phyloP scores from a whole-genome alignment of 2,888 invertebrate species.

The Luperina testacea region DNA sequence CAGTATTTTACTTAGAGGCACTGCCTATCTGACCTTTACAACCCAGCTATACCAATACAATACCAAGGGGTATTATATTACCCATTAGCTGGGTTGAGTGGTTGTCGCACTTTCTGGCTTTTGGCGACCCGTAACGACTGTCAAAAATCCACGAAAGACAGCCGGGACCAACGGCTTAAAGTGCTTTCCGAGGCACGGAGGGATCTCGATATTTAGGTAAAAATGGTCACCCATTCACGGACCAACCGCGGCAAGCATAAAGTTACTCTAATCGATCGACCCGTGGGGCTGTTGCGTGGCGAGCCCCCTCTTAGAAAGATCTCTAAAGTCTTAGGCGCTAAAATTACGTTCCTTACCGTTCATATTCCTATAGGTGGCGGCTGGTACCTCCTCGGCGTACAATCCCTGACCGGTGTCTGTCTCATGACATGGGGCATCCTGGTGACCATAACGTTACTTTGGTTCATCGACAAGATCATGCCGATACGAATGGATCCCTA shows the following conservation, averaged over 20 bases:
- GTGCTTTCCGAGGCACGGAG: not conserved
- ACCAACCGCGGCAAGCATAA: not conserved
- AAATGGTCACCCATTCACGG: no score
- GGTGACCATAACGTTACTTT: conserved; percentile 93
- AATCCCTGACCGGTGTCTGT: conserved; percentile 93
- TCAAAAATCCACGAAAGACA: not conserved
- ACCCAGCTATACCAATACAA: not conserved
- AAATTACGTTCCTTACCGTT: not conserved
- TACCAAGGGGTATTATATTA: not conserved
- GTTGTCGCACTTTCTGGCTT: not conserved
- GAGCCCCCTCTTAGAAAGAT: not conserved
- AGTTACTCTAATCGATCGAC: not conserved
- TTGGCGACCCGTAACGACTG: not conserved
- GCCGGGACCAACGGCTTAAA: not conserved
- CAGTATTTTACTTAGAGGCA: not conserved
- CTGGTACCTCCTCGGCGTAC: conserved; percentile 96
- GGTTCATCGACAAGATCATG: conserved; percentile 94
- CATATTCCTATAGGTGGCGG: conserved; percentile 92
- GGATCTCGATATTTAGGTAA: not conserved
- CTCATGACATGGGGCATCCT: conserved; percentile 93
- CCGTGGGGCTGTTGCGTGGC: not conserved
- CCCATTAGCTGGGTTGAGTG: no score
- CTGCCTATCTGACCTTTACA: not conserved
- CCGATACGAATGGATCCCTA: conserved; percentile 96
- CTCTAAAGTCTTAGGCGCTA: not conserved